These are phyloP conservation scores for Protodeltote pygarga DNA, from an alignment of 2,888 invertebrate species.

Conservation along the genomic window DNA sequence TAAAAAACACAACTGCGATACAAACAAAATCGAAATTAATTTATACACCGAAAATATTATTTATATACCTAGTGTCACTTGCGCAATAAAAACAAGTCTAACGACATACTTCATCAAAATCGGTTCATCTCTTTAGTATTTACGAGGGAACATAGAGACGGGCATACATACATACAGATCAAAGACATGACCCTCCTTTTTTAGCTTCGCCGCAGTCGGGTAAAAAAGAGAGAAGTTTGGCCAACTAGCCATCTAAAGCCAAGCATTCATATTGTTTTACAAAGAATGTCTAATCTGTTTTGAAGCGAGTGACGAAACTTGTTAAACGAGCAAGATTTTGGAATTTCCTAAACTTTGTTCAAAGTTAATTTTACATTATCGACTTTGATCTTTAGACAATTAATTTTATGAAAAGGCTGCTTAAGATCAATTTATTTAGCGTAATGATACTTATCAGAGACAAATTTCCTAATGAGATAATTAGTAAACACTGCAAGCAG, in stretches of 20 bases:
- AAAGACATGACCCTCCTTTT: too few species aligned
- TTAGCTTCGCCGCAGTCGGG: too few species aligned
- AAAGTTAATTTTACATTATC: constrained; percentile 46
- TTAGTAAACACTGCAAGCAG: background rate
- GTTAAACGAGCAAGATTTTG: constrained; percentile 43
- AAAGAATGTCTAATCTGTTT: constrained; percentile 50
- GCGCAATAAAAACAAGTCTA: too few species aligned
- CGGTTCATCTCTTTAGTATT: too few species aligned
- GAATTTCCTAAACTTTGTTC: constrained; percentile 44
- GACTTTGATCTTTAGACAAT: constrained; percentile 51
- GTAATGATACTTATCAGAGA: constrained; percentile 11
- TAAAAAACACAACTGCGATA: too few species aligned
- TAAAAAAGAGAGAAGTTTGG: too few species aligned
- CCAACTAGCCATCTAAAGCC: constrained; percentile 8
- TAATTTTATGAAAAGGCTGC: constrained; percentile 37
- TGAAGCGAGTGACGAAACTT: constrained; percentile 45
- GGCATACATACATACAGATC: too few species aligned
- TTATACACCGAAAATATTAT: too few species aligned
- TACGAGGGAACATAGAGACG: too few species aligned
- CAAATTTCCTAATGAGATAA: constrained; percentile 13
- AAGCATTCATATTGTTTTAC: constrained; percentile 30
- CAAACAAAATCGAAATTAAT: too few species aligned
- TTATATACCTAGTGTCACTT: too few species aligned
- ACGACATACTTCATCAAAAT: too few species aligned
- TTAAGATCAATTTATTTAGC: constrained; percentile 18